Evolutionary conservation across 1,140 invertebrate species (phyloP), one percentile per base, ranked within the genome.

Genomic region (Coptotermes formosanus): DNA sequence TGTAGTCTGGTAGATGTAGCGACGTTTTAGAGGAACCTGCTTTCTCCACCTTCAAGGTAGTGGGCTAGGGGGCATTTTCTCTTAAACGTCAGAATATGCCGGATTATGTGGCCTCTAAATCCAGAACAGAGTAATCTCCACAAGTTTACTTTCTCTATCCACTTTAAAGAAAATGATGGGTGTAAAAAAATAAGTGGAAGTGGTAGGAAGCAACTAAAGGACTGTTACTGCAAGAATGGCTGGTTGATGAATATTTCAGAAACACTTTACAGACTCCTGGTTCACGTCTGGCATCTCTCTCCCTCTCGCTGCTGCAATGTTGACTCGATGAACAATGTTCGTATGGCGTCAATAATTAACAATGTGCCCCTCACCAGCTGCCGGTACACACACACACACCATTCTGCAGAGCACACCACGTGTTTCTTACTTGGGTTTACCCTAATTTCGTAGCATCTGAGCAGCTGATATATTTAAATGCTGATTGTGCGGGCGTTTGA

Each of bases 171-270:
- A 75, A 30, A 30, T 30, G n/a, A 2, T 75, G 25, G n/a, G 0
- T 0, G 3, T 75, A 30, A 30, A 75, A 55, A 30, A 30, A 75
- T 8, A 30, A n/a, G 8, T 30, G 64, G 6, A 75, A 30, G 64
- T 75, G 25, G n/a, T 75, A 25, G 64, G 25, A n/a, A 75, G 64
- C n/a, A 75, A 75, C 25, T 75, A 30, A 30, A 30, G 64, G 64
- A 75, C 16, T 75, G 64, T 30, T 75, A 75, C 19, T 19, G 25
- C 64, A 30, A 75, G 64, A 30, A 75, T 30, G 64, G 64, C 25
- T 75, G n/a, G 8, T 30, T 75, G 64, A 75, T 75, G 64, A 75
- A 75, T 75, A 75, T 75, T 75, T 75, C 64, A 75, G 64, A 75
- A 75, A 75, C 64, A 75, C 64, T 75, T 75, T 75, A 30, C 64